These are phyloP conservation scores for Stenichneumon culpator DNA, from an alignment of 2,888 invertebrate genomes.

Conservation along the genomic window DNA sequence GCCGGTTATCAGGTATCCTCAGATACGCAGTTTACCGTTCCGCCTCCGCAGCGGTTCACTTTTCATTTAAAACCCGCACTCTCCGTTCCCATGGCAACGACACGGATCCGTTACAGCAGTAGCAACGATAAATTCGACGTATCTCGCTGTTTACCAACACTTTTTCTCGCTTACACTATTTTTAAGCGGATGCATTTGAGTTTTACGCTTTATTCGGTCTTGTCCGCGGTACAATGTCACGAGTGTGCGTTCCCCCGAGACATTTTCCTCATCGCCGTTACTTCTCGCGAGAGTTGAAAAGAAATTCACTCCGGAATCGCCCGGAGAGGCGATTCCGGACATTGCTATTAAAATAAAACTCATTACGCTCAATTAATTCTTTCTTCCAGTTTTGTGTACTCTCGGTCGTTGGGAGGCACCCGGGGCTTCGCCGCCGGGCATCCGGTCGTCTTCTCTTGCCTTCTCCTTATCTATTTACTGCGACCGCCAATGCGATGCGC, in stretches of 20 bases:
- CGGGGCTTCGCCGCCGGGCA: conserved; percentile 16
- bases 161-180: not conserved
- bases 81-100: conserved; percentile 12
- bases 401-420: conserved; percentile 32
- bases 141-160: conserved; percentile 16
- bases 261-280: not conserved
- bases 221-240: not conserved
- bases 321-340: conserved; percentile 24
- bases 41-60: conserved; percentile 33
- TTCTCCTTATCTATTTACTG: not conserved
- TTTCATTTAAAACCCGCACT: conserved; percentile 47
- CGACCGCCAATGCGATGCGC: not conserved
- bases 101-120: conserved; percentile 46
- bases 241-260: conserved; percentile 3
- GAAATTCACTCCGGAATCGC: conserved; percentile 29
- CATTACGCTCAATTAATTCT: conserved; percentile 50
- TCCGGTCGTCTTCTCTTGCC: conserved; percentile 8
- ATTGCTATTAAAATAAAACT: conserved; percentile 56
- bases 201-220: not conserved
- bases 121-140: conserved; percentile 58
- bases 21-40: conserved; percentile 61
- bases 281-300: not conserved
- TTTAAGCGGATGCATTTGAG: not conserved
- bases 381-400: conserved; percentile 9
- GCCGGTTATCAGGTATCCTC: conserved; percentile 60